These are phyloP conservation scores for Eulemur rufifrons DNA, from an alignment of 2,113 vertebrate genomes.

Conservation along the genomic window DNA sequence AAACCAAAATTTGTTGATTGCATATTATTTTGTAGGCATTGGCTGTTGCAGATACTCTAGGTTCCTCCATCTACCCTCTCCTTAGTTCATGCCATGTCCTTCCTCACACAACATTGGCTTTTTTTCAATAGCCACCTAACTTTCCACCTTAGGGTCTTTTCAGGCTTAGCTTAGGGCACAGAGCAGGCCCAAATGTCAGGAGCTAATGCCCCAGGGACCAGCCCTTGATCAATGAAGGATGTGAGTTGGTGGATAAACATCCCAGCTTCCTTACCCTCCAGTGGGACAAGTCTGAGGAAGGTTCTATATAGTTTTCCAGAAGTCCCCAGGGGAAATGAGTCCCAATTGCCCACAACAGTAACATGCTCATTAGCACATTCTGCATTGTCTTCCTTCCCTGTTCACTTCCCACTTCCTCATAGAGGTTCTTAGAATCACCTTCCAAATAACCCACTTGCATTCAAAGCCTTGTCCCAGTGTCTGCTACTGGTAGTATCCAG, in stretches of 20 bases:
- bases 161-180: background rate
- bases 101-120: background rate
- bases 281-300: background rate
- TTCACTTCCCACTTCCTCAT: background rate
- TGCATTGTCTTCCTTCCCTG: background rate
- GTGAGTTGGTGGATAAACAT: background rate
- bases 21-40: background rate
- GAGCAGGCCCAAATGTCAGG: background rate
- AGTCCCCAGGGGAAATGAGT: background rate
- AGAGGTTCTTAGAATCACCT: background rate
- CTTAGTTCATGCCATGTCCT: background rate
- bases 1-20: background rate
- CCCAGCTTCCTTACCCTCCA: background rate
- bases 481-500: background rate
- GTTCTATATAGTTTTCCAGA: background rate
- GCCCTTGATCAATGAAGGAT: background rate
- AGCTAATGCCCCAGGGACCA: background rate
- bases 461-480: background rate
- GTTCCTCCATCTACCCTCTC: background rate
- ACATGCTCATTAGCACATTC: background rate
- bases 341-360: background rate
- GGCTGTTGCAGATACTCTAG: background rate
- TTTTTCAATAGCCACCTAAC: background rate
- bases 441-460: background rate
- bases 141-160: background rate